Evolutionary conservation across 2,113 vertebrate genomes (phyloP), one percentile per base, ranked within the genome.

Genomic region (Halichoerus grypus): DNA sequence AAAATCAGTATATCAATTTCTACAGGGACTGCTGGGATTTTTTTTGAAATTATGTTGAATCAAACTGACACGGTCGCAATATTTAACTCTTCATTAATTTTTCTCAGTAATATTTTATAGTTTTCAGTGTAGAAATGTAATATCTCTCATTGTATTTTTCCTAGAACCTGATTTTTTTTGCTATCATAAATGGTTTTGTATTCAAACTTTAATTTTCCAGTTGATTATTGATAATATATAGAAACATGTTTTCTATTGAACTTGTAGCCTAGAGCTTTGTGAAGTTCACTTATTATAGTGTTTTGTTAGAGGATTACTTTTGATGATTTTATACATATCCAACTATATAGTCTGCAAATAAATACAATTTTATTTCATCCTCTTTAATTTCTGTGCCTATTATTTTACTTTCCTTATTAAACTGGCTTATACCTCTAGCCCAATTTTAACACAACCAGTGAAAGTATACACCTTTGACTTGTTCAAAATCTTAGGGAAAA

Each of bases 161-260:
- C 5, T 65, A 57, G 14, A 31, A 91, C 86, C 89, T 61, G 51
- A 61, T 46, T 85, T 92, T 89, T 63, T 24, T n/a, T 86, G 46
- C 49, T 88, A 42, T 18, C 15, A 21, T 63, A 77, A 55, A 81
- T 74, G 10, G n/a, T n/a, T 76, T 93, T 76, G 3, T 39, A 77
- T 61, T 65, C 36, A 91, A 91, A 74, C 6, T n/a, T 86, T 81
- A 26, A 74, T 77, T 71, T 82, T 71, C 36, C 31, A 84, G 21
- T 91, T 82, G 3, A 6, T 88, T 77, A 81, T 67, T 79, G 21
- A 61, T 42, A 57, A 9, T 33, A 26, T 61, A 46, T 36, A 77
- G 65, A 91, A 92, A 94, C 55, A 22, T 39, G 7, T 71, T 94
- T 96, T 83, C 46, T 92, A 26, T 77, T 77, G n/a, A 49, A 7